Evolutionary conservation across 2,113 vertebrate species (phyloP).

Genomic region (Bufo gargarizans): DNA sequence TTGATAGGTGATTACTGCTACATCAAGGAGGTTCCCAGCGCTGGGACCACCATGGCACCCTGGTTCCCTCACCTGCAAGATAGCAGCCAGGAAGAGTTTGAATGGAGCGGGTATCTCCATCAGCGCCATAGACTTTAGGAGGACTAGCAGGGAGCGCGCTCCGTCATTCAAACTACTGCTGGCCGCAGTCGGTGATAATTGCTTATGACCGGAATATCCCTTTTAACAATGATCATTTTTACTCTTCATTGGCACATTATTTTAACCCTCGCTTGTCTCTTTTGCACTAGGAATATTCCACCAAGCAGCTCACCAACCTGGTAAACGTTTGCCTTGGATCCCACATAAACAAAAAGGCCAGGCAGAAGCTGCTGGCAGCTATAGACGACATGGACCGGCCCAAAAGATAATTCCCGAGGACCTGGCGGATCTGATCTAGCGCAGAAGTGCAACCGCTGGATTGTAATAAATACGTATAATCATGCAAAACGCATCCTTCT

Average conservation of each 20-base stretch:
- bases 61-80: too few relatives aligned
- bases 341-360: slow-evolving; percentile 97
- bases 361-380: slow-evolving; percentile 92
- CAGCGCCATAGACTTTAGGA: too few relatives aligned
- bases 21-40: too few relatives aligned
- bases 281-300: slow-evolving; percentile 91
- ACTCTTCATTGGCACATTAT: neutral
- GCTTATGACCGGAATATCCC: too few relatives aligned
- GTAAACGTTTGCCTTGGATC: slow-evolving; percentile 97
- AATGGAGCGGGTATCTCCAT: too few relatives aligned
- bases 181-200: too few relatives aligned
- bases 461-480: neutral
- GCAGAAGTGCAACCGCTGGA: neutral
- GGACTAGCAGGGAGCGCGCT: too few relatives aligned
- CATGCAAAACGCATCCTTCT: neutral
- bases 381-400: slow-evolving; percentile 96
- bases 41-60: too few relatives aligned
- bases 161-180: too few relatives aligned
- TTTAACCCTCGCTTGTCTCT: slow-evolving; percentile 44
- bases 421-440: neutral
- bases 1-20: too few relatives aligned
- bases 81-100: too few relatives aligned
- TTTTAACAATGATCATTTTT: too few relatives aligned
- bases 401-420: slow-evolving; percentile 83
- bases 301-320: slow-evolving; percentile 94